Evolutionary conservation across 2,888 invertebrate genomes (phyloP).

Genomic region (Sphaerophoria taeniata): DNA sequence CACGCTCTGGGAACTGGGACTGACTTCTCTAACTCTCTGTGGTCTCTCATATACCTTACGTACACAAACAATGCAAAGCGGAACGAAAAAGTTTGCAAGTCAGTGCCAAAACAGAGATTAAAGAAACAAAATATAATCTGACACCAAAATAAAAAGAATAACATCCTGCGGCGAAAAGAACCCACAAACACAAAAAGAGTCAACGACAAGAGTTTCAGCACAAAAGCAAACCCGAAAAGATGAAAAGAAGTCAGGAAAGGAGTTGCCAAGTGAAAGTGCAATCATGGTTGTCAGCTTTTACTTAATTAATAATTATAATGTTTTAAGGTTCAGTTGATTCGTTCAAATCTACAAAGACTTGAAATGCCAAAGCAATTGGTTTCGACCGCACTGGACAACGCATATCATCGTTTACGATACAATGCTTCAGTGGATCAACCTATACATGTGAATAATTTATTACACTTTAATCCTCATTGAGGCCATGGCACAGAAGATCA

Average conservation of each 20-base stretch:
- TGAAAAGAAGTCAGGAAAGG: constrained; percentile 24
- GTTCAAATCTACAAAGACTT: no score
- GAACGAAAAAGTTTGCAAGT: constrained; percentile 39
- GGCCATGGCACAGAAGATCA: no score
- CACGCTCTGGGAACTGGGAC: neutral
- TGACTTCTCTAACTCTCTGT: constrained; percentile 6
- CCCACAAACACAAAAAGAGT: constrained; percentile 34
- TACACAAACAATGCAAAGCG: constrained; percentile 58
- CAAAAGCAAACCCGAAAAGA: constrained; percentile 42
- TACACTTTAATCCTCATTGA: no score
- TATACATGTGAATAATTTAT: no score
- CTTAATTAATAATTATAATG: neutral
- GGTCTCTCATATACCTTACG: constrained; percentile 33
- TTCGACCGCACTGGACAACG: no score
- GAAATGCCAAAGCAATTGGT: no score
- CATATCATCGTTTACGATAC: no score
- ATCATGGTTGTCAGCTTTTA: neutral
- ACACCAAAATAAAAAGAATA: constrained; percentile 8
- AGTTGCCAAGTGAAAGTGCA: neutral
- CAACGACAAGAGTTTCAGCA: constrained; percentile 63
- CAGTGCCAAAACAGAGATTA: constrained; percentile 70
- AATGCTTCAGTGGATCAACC: no score
- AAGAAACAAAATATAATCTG: neutral
- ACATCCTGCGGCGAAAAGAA: constrained; percentile 34
- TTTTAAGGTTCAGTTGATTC: no score